Evolutionary conservation across 2,797 vertebrate species (phyloP).

Genomic region (Acropternis orthonyx): DNA sequence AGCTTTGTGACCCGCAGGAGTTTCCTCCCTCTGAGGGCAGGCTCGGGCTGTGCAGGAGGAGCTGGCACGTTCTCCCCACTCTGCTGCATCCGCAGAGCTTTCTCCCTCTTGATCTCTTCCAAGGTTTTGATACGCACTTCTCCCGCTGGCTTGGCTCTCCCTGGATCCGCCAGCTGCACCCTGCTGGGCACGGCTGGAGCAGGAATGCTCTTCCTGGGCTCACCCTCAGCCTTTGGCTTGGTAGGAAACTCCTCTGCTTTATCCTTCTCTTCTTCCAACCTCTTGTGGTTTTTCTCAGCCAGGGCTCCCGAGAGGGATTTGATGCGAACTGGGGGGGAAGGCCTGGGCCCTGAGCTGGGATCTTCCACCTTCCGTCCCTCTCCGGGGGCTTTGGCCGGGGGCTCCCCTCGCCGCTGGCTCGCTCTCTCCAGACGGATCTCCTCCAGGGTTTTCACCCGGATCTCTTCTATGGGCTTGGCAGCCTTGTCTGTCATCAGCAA

Average conservation of each 20-base stretch:
- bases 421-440: slow-evolving; percentile 91
- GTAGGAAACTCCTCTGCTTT: slow-evolving; percentile 34
- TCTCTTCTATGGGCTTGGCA: slow-evolving; percentile 73
- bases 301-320: slow-evolving; percentile 83
- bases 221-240: slow-evolving; percentile 32
- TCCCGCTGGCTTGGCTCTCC: slow-evolving; percentile 16
- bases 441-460: slow-evolving; percentile 90
- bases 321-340: slow-evolving; percentile 29
- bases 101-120: slow-evolving; percentile 92
- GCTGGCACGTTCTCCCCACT: slow-evolving; percentile 25
- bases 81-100: slow-evolving; percentile 81
- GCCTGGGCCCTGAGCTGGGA: not conserved
- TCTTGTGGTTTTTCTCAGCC: slow-evolving; percentile 80
- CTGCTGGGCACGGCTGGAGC: not conserved
- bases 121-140: slow-evolving; percentile 88
- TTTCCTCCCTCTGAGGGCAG: slow-evolving; percentile 25
- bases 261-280: slow-evolving; percentile 71
- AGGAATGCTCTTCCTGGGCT: slow-evolving; percentile 8
- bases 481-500: slow-evolving; percentile 49
- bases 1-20: slow-evolving; percentile 75
- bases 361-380: slow-evolving; percentile 59
- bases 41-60: slow-evolving; percentile 40
- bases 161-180: slow-evolving; percentile 42
- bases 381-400: slow-evolving; percentile 43
- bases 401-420: slow-evolving; percentile 60